Base-by-base conservation (phyloP, 2,113 vertebrate genomes). In the Oreamnos americanus region DNA sequence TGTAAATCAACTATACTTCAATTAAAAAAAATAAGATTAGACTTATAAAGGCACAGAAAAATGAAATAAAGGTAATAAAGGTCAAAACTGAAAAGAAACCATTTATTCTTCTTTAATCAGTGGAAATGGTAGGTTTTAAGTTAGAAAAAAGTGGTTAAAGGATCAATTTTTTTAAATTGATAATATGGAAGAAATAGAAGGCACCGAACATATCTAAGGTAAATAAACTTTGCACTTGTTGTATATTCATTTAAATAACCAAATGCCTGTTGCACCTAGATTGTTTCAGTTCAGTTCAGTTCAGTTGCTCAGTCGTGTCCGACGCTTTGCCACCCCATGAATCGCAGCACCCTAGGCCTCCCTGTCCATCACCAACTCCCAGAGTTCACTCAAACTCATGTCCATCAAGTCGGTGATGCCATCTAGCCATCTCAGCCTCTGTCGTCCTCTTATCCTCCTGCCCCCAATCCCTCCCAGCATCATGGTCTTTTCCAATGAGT, bases 161-260 rank as follows among this genome's bases (percentile, higher is more conserved):
- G 62, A 81, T 39, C 55, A 53, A 21, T 55, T 67, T 28, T 28
- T 96, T 49, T 14, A 5, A 33, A 83, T n/a, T 45, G 6, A 62
- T 89, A 6, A 62, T 30, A 33, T 12, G 30, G 36, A 93, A 87
- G 79, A 47, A 90, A 91, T 47, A 91, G 78, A 95, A 39, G 51
- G 87, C 94, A 43, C 4, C 58, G 39, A 83, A 96, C 71, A 43
- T 83, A 62, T 28, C 57, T 89, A 64, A 82, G 53, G 39, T 90
- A 90, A 96, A 94, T 64, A 76, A 36, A 21, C 23, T 43, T 88
- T 47, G 1, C 11, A 25, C 28, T 85, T 67, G 53, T 10, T 82
- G 11, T 3, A 30, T 79, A n/a, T 90, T 76, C 23, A 94, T 78
- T 84, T 15, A 96, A 87, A 92, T 45, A 60, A 30, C 13, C 14